Percentiles rank a stretch among this genome's conserved stretches.
Evolutionary conservation across 1,140 invertebrate species (phyloP).

Genomic region (Limonius californicus): DNA sequence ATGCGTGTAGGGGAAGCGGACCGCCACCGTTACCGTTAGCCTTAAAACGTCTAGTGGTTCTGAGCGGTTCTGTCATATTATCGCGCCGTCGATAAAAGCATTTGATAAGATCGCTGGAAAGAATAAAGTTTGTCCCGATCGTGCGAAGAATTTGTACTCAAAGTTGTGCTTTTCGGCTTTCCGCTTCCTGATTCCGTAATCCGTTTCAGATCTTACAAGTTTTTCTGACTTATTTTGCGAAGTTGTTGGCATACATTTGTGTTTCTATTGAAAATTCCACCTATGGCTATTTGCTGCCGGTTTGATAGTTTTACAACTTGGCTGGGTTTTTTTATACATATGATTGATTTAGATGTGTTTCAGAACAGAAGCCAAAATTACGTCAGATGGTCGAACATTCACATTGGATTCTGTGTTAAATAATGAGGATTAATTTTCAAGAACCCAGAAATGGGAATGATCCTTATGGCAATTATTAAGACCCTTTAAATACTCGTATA

Average conservation of each 20-base stretch:
- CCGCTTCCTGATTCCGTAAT: conserved; percentile 13
- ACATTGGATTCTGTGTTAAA: too few relatives aligned
- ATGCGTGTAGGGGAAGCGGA: conserved; percentile 6
- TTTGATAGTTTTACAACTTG: too few relatives aligned
- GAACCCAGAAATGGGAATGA: too few relatives aligned
- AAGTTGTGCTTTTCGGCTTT: conserved; percentile 14
- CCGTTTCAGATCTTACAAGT: conserved; percentile 13
- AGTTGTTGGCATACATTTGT: neutral
- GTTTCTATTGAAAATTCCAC: neutral
- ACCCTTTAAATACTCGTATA: too few relatives aligned
- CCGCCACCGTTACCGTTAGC: neutral
- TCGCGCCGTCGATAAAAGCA: conserved; percentile 14
- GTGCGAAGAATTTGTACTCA: conserved; percentile 13
- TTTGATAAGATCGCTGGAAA: conserved; percentile 13
- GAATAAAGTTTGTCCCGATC: conserved; percentile 12
- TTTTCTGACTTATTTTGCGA: neutral
- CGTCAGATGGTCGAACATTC: too few relatives aligned
- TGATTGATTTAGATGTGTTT: too few relatives aligned
- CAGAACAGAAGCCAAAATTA: too few relatives aligned
- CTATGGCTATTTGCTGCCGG: neutral
- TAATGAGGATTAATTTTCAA: too few relatives aligned
- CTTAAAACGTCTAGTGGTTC: conserved; percentile 14
- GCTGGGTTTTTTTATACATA: too few relatives aligned
- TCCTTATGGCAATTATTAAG: too few relatives aligned
- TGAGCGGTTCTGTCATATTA: conserved; percentile 14